Base-by-base conservation (phyloP, 2,888 invertebrate species). In the Agriopis aurantiaria region DNA sequence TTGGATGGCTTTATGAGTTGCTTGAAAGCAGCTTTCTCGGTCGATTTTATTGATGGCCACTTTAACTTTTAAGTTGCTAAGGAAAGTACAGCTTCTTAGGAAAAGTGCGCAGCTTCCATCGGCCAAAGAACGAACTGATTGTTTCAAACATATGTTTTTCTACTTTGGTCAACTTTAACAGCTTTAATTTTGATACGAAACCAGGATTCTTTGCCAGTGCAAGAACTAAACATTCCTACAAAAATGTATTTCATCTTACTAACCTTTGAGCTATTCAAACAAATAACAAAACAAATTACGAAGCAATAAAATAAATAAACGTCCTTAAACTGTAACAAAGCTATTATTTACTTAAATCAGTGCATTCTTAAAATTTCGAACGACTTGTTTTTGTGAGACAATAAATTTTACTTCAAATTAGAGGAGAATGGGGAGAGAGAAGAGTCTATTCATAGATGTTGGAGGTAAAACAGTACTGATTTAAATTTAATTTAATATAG, bases 1-100 rank as follows among this genome's bases (percentile, higher is more conserved):
- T 85, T 85, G 73, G 80, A 80, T 75, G 78, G 81, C 68, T 88
- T 87, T 85, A 87, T 80, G 78, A 72, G 65, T 71, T 33, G 23
- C 51, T 63, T 65, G 65, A 64, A 65, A 69, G 49, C 40, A 45
- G 60, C 56, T 71, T 52, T 62, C 51, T 46, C 14, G 51, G 41
- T 60, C 68, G 56, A 68, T 68, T 71, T 65, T 65, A 68, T 72
- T 60, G 68, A 75, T 73, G 73, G 71, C 23, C 17, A 49, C 60
- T 60, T 65, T n/a, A 45, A 65, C 65, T 63, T 69, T 33, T 53
- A 43, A 49, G 58, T n/a, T 57, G 58, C 48, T 14, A 52, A 46
- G 41, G 60, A 48, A 43, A 17, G n/a, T 61, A 17, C 8, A 41
- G 17, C 12, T 3, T 41, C 48, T 43, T 41, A 10, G 43, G 43